These are phyloP conservation scores for Rhagium mordax DNA, from an alignment of 2,888 invertebrate species.

Conservation along the genomic window DNA sequence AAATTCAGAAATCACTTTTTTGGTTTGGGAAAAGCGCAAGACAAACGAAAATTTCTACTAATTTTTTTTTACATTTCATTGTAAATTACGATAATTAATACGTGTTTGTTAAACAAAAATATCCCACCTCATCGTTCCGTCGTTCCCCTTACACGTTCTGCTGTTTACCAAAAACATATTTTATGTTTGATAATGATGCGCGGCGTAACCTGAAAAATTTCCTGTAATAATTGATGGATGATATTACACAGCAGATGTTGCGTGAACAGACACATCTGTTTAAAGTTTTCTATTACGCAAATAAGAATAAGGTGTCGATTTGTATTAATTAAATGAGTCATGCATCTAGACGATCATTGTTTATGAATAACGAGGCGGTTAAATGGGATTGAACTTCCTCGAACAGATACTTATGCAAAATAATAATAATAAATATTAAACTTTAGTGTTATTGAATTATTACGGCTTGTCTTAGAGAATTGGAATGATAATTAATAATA, in stretches of 20 bases:
- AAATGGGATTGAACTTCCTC: slow-evolving; percentile 58
- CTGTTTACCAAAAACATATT: not conserved
- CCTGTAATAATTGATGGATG: slow-evolving; percentile 6
- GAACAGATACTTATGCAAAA: slow-evolving; percentile 54
- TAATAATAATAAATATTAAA: slow-evolving; percentile 30
- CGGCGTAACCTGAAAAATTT: not conserved
- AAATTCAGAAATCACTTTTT: too few relatives aligned
- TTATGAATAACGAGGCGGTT: slow-evolving; percentile 51
- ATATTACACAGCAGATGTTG: slow-evolving; percentile 29
- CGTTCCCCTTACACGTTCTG: too few relatives aligned
- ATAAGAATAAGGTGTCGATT: slow-evolving; percentile 46
- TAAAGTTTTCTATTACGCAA: slow-evolving; percentile 45
- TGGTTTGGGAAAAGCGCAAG: too few relatives aligned
- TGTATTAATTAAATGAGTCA: slow-evolving; percentile 46
- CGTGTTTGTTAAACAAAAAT: too few relatives aligned
- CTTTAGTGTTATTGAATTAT: slow-evolving; percentile 33
- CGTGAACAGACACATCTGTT: slow-evolving; percentile 38
- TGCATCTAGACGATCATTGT: slow-evolving; percentile 47
- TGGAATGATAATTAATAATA: not conserved
- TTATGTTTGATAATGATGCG: not conserved
- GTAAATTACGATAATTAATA: too few relatives aligned
- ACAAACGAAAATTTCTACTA: too few relatives aligned
- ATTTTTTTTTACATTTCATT: too few relatives aligned
- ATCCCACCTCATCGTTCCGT: too few relatives aligned
- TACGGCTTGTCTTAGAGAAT: not conserved